Conservation (phyloP, 1,140 invertebrate species). For the Pararge aegeria region DNA sequence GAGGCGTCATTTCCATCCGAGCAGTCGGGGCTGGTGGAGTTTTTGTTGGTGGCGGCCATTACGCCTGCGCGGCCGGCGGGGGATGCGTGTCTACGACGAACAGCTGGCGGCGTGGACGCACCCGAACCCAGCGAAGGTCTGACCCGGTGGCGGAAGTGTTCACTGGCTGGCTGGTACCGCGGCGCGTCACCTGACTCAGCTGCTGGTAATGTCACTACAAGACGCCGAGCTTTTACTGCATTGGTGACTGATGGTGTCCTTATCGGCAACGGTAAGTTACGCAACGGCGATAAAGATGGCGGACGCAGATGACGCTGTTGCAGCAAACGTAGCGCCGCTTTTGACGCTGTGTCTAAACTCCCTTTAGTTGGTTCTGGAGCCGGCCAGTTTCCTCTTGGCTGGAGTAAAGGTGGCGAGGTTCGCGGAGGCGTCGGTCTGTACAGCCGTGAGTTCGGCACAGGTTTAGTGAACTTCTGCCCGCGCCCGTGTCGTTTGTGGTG, state of each 20-base stretch:
- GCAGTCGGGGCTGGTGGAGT: slow-evolving; percentile 79
- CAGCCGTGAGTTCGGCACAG: slow-evolving; percentile 46
- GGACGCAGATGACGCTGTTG: slow-evolving; percentile 54
- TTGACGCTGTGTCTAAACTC: slow-evolving; percentile 38
- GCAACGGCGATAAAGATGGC: background rate
- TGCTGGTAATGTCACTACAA: slow-evolving; percentile 37
- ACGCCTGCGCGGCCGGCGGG: slow-evolving; percentile 36
- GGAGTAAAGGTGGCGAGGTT: slow-evolving; percentile 15
- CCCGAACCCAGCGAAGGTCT: slow-evolving; percentile 12
- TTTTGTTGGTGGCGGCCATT: slow-evolving; percentile 42
- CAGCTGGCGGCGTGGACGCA: slow-evolving; percentile 17
- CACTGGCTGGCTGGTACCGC: background rate
- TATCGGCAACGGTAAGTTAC: background rate
- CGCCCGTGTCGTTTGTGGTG: slow-evolving; percentile 7
- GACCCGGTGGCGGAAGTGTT: background rate
- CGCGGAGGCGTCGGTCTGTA: slow-evolving; percentile 41
- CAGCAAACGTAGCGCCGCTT: slow-evolving; percentile 36
- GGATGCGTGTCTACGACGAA: background rate
- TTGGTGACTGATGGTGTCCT: slow-evolving; percentile 69
- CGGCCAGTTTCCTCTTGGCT: slow-evolving; percentile 29
- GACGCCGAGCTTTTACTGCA: slow-evolving; percentile 51
- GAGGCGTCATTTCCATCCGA: slow-evolving; percentile 86
- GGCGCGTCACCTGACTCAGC: slow-evolving; percentile 18
- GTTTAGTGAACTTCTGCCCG: slow-evolving; percentile 31
- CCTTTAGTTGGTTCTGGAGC: slow-evolving; percentile 23